Conservation (phyloP, 2,888 invertebrate genomes). For the Glaucopsyche alexis region DNA sequence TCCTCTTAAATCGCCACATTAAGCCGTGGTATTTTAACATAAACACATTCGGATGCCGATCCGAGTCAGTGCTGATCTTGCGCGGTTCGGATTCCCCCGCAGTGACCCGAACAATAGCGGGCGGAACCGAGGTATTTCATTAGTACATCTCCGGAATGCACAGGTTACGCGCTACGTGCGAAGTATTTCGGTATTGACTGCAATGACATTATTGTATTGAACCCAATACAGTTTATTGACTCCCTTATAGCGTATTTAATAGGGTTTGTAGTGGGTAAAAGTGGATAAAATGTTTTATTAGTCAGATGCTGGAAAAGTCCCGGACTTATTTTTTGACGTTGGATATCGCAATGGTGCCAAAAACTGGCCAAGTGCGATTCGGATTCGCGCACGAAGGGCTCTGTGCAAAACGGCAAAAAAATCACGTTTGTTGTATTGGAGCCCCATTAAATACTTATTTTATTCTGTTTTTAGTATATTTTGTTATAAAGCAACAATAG, state of each 20-base stretch:
- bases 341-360: too few relatives aligned
- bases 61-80: background rate
- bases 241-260: background rate
- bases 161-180: conserved; percentile 40
- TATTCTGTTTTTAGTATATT: too few relatives aligned
- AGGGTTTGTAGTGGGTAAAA: background rate
- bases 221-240: background rate
- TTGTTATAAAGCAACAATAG: too few relatives aligned
- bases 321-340: too few relatives aligned
- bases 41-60: background rate
- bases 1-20: background rate
- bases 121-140: conserved; percentile 57
- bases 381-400: too few relatives aligned
- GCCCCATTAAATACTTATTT: too few relatives aligned
- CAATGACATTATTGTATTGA: conserved; percentile 19
- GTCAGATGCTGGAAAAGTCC: too few relatives aligned
- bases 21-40: background rate
- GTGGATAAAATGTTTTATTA: background rate
- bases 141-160: conserved; percentile 54
- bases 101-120: background rate
- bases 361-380: too few relatives aligned
- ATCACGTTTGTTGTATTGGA: too few relatives aligned
- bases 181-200: conserved; percentile 42
- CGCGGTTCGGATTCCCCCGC: conserved; percentile 7
- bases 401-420: too few relatives aligned